Percentiles rank a stretch among this genome's conserved stretches.
These are phyloP conservation scores for Margarornis squamiger DNA, from an alignment of 2,797 vertebrate species.

Conservation along the genomic window DNA sequence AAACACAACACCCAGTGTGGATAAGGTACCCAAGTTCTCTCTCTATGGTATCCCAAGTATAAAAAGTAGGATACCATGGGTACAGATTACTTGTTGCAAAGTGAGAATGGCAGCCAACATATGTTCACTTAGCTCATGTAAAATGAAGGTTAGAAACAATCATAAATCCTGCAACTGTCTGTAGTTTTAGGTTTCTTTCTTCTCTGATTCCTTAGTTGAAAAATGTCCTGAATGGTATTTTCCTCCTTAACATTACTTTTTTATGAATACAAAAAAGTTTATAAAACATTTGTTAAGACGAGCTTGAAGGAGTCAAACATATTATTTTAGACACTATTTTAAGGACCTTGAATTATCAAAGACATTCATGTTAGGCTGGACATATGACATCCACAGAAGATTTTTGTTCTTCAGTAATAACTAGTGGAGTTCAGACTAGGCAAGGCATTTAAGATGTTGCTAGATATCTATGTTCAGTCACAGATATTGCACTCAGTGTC, in stretches of 20 bases:
- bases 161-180: background rate
- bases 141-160: background rate
- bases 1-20: background rate
- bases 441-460: background rate
- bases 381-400: background rate
- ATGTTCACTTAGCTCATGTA: background rate
- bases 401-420: background rate
- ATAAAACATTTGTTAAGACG: background rate
- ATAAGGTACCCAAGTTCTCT: background rate
- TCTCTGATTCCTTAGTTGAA: background rate
- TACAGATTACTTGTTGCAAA: background rate
- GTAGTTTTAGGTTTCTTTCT: background rate
- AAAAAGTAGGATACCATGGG: fast-evolving
- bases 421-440: background rate
- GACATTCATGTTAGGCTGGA: background rate
- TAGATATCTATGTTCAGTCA: background rate
- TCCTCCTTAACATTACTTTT: background rate
- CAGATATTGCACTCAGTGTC: background rate
- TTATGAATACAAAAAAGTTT: background rate
- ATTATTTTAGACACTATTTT: background rate
- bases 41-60: background rate
- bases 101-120: background rate
- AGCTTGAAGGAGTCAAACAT: fast-evolving
- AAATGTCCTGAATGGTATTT: background rate
- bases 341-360: background rate